These are phyloP conservation scores for Panagrolaimus sp. DNA, from an alignment of 1,140 invertebrate genomes.

Conservation along the genomic window DNA sequence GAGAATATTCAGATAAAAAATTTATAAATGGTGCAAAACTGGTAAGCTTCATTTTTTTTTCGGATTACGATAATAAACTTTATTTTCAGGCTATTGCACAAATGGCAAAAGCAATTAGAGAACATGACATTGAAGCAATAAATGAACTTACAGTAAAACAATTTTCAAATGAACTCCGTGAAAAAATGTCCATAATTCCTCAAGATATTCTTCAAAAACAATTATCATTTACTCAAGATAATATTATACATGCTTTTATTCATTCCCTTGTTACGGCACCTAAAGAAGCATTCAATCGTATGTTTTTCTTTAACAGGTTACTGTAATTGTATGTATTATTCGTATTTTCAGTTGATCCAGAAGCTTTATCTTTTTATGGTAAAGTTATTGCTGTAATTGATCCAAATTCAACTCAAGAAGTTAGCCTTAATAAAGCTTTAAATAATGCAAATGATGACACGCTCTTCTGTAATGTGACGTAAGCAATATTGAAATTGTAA, in stretches of 20 bases:
- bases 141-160: slow-evolving; percentile 4
- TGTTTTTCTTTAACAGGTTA: too few species aligned
- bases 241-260: slow-evolving; percentile 13
- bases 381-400: slow-evolving; percentile 25
- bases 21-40: slow-evolving; percentile 20
- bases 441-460: background rate
- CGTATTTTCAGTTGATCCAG: slow-evolving; percentile 4
- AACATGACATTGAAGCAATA: background rate
- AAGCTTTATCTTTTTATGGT: slow-evolving; percentile 8
- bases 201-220: slow-evolving; percentile 3
- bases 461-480: slow-evolving; percentile 27
- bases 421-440: slow-evolving; percentile 1
- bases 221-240: slow-evolving; percentile 17
- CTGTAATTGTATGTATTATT: slow-evolving; percentile 4
- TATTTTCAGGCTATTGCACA: background rate
- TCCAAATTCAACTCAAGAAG: slow-evolving; percentile 12
- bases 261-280: slow-evolving; percentile 8
- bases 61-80: background rate
- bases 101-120: background rate
- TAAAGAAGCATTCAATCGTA: background rate
- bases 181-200: slow-evolving; percentile 8
- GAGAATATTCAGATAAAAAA: slow-evolving; percentile 9
- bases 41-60: background rate
- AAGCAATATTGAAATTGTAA: slow-evolving; percentile 13
- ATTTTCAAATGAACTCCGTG: background rate